Base-by-base conservation (phyloP, 2,888 invertebrate species). In the Anaspis maculata region DNA sequence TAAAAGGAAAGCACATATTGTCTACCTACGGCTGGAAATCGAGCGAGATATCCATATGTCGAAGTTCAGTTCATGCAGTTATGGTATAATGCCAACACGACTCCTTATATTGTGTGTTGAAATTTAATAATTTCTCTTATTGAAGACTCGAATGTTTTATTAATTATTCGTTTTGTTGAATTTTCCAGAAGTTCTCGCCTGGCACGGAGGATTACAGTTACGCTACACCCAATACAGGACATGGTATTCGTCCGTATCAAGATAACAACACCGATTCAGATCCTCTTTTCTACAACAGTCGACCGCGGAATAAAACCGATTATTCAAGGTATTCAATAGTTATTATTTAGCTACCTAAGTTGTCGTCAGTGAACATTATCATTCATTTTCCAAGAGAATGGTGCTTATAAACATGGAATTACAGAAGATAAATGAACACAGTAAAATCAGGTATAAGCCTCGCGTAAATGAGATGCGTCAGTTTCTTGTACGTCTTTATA, bases 271-370 rank as follows among this genome's bases (percentile, higher is more conserved):
- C 66, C 42, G 72, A 74, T 64, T 74, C 76, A 13, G 82, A 83
- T 62, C 82, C 83, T 27, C 72, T 91, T 49, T n/a, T n/a, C 64
- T 91, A 90, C 68, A 90, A 90, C 68, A 89, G 89, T 66, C 76
- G 88, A 63, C 90, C 90, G 34, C 74, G 77, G 58, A 76, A 74
- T 62, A 77, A 76, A 69, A 76, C 72, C 51, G 65, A 68, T 37
- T 67, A 69, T 49, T 54, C 62, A 32, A 70, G 73, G 74, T 72
- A 24, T 24, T 19, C 19, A 19, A 19, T 19, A 6, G 6, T 19
- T 6, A 19, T 19, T 19, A 9, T 19, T 6, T 6, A 19, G 6
- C 19, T 19, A 9, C 19, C 9, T 6, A 19, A 5, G 6, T 6
- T 9, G 19, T 19, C 19, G 9, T 19, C 9, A 6, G 19, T 19